Evolutionary conservation across 1,140 invertebrate species (phyloP), one percentile per base, ranked within the genome.

Genomic region (Trachymyrmex septentrionalis): DNA sequence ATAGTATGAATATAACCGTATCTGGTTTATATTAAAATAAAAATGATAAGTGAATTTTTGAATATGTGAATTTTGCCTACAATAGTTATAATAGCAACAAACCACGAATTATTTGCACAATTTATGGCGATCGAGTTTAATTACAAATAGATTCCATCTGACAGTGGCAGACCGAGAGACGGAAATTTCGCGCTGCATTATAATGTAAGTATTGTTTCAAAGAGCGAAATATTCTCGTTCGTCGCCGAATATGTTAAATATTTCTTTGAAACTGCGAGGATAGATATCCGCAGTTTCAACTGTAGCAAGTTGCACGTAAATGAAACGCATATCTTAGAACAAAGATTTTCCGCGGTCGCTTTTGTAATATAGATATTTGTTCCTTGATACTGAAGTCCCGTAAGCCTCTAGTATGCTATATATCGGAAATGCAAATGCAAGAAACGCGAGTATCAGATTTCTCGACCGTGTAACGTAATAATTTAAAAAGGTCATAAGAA

Each of bases 271-370:
- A 61, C 53, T 7, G 38, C 53, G 24, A 24, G 69, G 3, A 84
- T 84, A 50, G 80, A 84, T 75, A 84, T 75, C 38, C 38, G 69
- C 69, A 50, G 69, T 14, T 75, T 63, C 80, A 84, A 75, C 38
- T 63, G 71, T 27, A 50, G 69, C 67, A 84, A 75, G 69, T 50
- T 84, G 34, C 34, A 82, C 80, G 80, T 73, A 84, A 84, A 84
- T 84, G 80, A 84, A 84, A 84, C 69, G 80, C 80, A 84, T 84
- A 73, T 84, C 69, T 84, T 27, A 50, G 69, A 63, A 59, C 80
- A 75, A 73, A 75, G 80, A 61, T 84, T 84, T 75, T 34, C 69
- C 80, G 57, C 80, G 53, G 69, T 84, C 38, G 80, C 80, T 55
- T 84, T 84, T 61, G 67, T 82, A 73, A 73, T 50, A 61, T 48